Evolutionary conservation across 2,888 invertebrate genomes (phyloP).

Genomic region (Harpagoxenus sublaevis): DNA sequence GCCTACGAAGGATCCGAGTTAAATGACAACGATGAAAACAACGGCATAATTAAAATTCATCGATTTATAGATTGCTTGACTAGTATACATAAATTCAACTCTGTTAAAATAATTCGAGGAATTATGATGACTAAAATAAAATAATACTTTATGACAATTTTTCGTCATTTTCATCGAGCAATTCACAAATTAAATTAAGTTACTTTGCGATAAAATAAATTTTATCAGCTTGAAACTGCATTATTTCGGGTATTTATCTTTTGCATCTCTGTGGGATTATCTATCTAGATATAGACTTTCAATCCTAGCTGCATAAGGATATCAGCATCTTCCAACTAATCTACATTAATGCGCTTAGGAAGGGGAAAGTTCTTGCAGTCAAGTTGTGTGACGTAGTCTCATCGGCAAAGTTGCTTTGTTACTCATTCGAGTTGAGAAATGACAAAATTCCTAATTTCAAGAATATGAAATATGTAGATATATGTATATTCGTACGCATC

Average conservation of each 20-base stretch:
- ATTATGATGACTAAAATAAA: not conserved
- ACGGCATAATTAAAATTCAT: conserved; percentile 55
- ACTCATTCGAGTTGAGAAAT: conserved; percentile 32
- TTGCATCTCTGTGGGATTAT: conserved; percentile 11
- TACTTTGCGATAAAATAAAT: not conserved
- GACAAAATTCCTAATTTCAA: conserved; percentile 38
- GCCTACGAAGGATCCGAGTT: conserved; percentile 36
- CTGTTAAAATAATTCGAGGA: not conserved
- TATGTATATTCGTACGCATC: not conserved
- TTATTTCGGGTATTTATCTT: conserved; percentile 10
- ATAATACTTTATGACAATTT: not conserved
- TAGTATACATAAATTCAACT: conserved; percentile 17
- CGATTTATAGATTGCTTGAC: conserved; percentile 34
- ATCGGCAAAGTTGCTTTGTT: conserved; percentile 55
- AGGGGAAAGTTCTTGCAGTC: conserved; percentile 53
- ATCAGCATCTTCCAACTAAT: conserved; percentile 69
- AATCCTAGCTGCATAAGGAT: conserved; percentile 34
- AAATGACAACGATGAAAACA: conserved; percentile 62
- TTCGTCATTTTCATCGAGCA: not conserved
- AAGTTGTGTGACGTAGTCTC: conserved; percentile 57
- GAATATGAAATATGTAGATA: not conserved
- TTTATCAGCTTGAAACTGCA: not conserved
- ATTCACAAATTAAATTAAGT: not conserved
- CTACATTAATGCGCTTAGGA: conserved; percentile 72
- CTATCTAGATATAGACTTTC: conserved; percentile 49